Conservation (phyloP, 2,113 vertebrate genomes). For the Eleginops maclovinus region DNA sequence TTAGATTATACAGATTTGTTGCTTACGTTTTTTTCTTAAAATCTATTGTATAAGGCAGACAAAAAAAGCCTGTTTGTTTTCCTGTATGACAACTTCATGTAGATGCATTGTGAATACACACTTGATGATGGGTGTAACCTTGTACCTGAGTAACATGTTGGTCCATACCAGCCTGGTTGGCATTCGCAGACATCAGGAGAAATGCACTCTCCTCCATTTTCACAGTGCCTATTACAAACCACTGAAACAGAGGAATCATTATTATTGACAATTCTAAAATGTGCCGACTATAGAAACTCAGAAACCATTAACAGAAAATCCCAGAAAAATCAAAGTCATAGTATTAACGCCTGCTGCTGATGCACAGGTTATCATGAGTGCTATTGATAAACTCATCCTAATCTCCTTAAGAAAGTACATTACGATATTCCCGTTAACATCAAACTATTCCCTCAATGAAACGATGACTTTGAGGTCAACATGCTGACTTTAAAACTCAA, state of each 20-base stretch:
- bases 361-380: neutral
- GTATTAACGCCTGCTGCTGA: neutral
- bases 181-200: conserved; percentile 90
- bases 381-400: too few relatives aligned
- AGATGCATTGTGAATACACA: neutral
- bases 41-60: neutral
- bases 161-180: conserved; percentile 89
- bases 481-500: too few relatives aligned
- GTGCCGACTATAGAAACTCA: neutral
- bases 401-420: too few relatives aligned
- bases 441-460: too few relatives aligned
- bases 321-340: neutral
- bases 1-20: neutral
- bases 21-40: neutral
- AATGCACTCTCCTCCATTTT: conserved; percentile 90
- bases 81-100: too few relatives aligned
- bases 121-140: neutral
- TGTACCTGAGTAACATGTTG: conserved; percentile 90
- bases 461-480: too few relatives aligned
- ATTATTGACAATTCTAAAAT: neutral
- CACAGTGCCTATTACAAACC: conserved; percentile 94
- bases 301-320: neutral
- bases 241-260: conserved; percentile 77
- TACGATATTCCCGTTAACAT: too few relatives aligned
- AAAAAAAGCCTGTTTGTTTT: neutral